Evolutionary conservation across 1,140 invertebrate species (phyloP), one percentile per base, ranked within the genome.

Genomic region (Drosophila elegans): DNA sequence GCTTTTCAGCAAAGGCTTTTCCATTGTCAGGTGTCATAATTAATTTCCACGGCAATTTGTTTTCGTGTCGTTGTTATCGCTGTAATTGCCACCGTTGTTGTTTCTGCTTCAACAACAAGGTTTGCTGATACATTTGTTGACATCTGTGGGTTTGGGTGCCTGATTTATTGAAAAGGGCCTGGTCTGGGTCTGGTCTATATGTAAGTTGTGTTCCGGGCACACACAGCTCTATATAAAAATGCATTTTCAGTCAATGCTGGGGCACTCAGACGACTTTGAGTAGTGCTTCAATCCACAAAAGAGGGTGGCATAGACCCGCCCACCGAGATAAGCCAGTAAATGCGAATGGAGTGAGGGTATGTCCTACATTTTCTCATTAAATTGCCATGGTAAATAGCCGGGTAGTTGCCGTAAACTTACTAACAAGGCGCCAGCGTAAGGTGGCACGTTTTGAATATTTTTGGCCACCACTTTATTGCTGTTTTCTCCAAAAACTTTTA

Each of bases 361-460:
- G 83, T 89, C 83, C 83, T 88, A 88, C 67, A 88, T 88, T 89
- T 80, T 89, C 83, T 88, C 84, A 89, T 88, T 88, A 88, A 88
- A 88, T 89, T 89, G 83, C 59, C 62, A 86, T 78, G 84, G 75
- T 63, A 76, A 83, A 86, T 79, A 83, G 59, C 80, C 69, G 69
- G 79, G 21, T 56, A 63, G 77, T 81, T 88, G 83, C 55, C 78
- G 67, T 77, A 88, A 88, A 88, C 75, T 88, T 88, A 76, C 84
- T 88, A 88, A 88, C 83, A 83, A 88, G 84, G 79, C 84, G 72
- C 61, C 68, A 49, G 36, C 72, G 75, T 80, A 71, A 57, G 51
- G 76, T 78, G 79, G 75, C 66, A 73, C 79, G 69, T 81, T 74
- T 88, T 62, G 60, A 77, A 69, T 67, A 72, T 72, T 86, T 82